Evolutionary conservation across 92 coral and sea anemone species (phyloP).

Genomic region (Parazoanthus swiftii): DNA sequence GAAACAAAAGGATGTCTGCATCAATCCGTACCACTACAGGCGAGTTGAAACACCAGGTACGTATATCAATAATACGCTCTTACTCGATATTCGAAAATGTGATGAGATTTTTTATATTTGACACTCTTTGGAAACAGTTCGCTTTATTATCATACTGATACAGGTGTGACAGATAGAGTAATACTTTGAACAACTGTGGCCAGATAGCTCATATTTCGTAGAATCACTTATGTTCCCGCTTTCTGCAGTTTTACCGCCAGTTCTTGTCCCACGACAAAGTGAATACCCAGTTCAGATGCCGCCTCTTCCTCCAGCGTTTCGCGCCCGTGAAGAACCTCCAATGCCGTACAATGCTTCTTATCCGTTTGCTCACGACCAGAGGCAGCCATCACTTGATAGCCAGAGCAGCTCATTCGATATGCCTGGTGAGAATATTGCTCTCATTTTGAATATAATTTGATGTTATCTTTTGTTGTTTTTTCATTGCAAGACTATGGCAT

Average conservation of each 20-base stretch:
- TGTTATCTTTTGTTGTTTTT: neutral
- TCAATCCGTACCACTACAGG: conserved; percentile 40
- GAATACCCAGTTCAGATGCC: conserved; percentile 40
- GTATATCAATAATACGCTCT: neutral
- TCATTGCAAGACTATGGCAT: neutral
- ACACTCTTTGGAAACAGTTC: neutral
- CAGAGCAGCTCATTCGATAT: conserved; percentile 35
- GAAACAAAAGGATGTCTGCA: conserved; percentile 40
- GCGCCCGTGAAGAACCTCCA: conserved; percentile 31
- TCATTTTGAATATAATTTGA: neutral
- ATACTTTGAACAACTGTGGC: neutral
- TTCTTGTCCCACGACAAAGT: conserved; percentile 35
- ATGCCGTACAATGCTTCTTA: conserved; percentile 42
- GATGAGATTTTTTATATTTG: neutral
- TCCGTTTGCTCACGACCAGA: conserved; percentile 18
- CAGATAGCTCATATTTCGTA: neutral
- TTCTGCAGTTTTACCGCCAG: conserved; percentile 37
- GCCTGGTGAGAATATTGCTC: conserved; percentile 38
- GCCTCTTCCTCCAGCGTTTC: conserved; percentile 33
- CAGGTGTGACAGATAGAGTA: neutral
- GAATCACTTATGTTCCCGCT: neutral
- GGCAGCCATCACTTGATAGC: conserved; percentile 38
- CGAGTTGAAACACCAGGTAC: conserved; percentile 43
- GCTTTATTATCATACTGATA: conserved; percentile 7
- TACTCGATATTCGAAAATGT: neutral